Evolutionary conservation across 92 coral and sea anemone genomes (phyloP), one percentile per base, ranked within the genome.

Genomic region (Epizoanthus stellaris): DNA sequence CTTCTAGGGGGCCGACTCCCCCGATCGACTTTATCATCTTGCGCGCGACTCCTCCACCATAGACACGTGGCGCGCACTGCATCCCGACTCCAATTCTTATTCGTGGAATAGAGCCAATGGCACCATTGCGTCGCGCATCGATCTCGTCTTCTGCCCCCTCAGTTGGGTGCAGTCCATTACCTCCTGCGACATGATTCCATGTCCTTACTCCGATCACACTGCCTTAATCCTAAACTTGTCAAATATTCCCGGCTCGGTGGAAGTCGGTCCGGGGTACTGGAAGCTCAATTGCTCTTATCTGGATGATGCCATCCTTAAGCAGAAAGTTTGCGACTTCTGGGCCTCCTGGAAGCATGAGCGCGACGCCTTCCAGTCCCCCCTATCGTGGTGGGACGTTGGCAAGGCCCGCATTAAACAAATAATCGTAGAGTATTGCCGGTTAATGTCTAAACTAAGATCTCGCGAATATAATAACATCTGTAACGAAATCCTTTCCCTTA

Each of bases 41-140:
- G n/a, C n/a, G n/a, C n/a, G n/a, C n/a, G n/a, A n/a, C n/a, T n/a
- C n/a, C n/a, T n/a, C n/a, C n/a, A n/a, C n/a, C n/a, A n/a, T n/a
- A n/a, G n/a, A n/a, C n/a, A 45, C 80, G 0, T 92, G 95, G 95
- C 81, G 93, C 13, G 40, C 70, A 3, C 49, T 62, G 0, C 90
- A 89, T 14, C 95, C 93, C 4, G 17, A 30, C 34, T 30, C 1
- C 0, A 30, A 30, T 30, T 30, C 34, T 1, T 30, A 30, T 30
- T 30, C 34, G 1, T 89, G 92, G 90, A 49, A 70, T 7, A 86
- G 68, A 34, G 63, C 73, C 3, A 77, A 88, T 56, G 91, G 91
- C 0, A 36, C 77, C 0, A 25, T 73, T 0, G 70, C 93, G 0
- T 93, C 93, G 4, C 89, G 89, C 0, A 88, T 90, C 42, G 96